Evolutionary conservation across 1,140 invertebrate genomes (phyloP).

Genomic region (Scaptomyza pallida): DNA sequence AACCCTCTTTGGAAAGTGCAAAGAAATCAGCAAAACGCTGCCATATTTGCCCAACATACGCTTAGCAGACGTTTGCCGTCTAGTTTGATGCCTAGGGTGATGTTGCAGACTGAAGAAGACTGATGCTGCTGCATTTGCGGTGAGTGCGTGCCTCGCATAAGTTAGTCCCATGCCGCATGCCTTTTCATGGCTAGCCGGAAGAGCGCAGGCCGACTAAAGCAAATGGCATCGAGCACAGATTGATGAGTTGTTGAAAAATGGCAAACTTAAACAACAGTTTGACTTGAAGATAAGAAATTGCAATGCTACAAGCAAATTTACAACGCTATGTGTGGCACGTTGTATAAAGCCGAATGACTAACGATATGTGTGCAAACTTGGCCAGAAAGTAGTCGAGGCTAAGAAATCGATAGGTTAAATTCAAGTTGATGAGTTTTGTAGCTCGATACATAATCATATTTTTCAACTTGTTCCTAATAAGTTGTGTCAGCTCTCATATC

Average conservation of each 20-base stretch:
- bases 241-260: constrained; percentile 82
- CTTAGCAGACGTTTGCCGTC: constrained; percentile 13
- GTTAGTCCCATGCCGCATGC: constrained; percentile 42
- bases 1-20: constrained; percentile 11
- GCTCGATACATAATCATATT: neutral
- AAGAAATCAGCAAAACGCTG: constrained; percentile 55
- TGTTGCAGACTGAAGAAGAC: constrained; percentile 70
- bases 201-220: constrained; percentile 54
- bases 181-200: constrained; percentile 30
- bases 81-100: constrained; percentile 29
- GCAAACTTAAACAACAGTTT: constrained; percentile 75
- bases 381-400: constrained; percentile 13
- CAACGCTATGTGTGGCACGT: constrained; percentile 32
- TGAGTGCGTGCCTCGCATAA: constrained; percentile 80
- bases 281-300: constrained; percentile 25
- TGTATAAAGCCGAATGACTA: constrained; percentile 29
- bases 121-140: constrained; percentile 80
- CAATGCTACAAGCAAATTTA: no score
- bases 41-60: constrained; percentile 59
- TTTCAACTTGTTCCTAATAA: no score
- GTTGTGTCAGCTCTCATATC: neutral
- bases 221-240: constrained; percentile 68
- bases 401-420: constrained; percentile 3
- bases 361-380: constrained; percentile 18
- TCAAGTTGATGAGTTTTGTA: no score